Base-by-base conservation (phyloP, 2,113 vertebrate species). In the Bagarius yarrelli region DNA sequence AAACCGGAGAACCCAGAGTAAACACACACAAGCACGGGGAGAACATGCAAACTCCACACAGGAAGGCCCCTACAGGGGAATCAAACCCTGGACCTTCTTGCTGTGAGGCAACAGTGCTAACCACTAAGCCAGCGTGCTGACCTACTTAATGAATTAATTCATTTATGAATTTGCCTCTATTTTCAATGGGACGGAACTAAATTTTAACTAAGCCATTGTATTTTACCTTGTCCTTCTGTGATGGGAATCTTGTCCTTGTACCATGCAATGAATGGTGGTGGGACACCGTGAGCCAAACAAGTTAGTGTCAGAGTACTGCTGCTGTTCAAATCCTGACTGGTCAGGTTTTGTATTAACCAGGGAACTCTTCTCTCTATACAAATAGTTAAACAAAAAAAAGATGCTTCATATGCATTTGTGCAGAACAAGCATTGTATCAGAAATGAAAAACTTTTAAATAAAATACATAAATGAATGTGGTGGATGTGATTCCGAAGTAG, bases 241-340 rank as follows among this genome's bases (percentile, higher is more conserved):
- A 97, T 86, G 25, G 66, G 90, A 80, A 90, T 83, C 0, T 92
- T 90, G 0, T 96, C 93, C 89, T 96, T 97, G 87, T 90, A 91
- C 96, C 96, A 98, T 0, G 69, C 86, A 76, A 97, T 89, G 55
- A 53, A 32, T 0, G 96, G 96, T 6, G 56, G 73, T 4, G 96
- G 96, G 0, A 91, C 93, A 11, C 96, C 96, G 0, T 70, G 77
- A 23, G 93, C 95, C 1, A 80, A 87, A 83, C 96, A 98, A 53
- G 89, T 78, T 84, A 98, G 91, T 4, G 85, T 83, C 81, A 98
- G 90, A 59, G 94, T 97, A 85, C 92, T 95, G 0, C 96, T 96
- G 86, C 94, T 94, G 89, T 98, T 98, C 56, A 97, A 94, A 19
- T 92, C 91, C 87, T 92, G 89, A 81, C 95, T 90, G 0, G 95